These are phyloP conservation scores for Latheticus oryzae DNA, from an alignment of 2,888 invertebrate genomes.

Conservation along the genomic window DNA sequence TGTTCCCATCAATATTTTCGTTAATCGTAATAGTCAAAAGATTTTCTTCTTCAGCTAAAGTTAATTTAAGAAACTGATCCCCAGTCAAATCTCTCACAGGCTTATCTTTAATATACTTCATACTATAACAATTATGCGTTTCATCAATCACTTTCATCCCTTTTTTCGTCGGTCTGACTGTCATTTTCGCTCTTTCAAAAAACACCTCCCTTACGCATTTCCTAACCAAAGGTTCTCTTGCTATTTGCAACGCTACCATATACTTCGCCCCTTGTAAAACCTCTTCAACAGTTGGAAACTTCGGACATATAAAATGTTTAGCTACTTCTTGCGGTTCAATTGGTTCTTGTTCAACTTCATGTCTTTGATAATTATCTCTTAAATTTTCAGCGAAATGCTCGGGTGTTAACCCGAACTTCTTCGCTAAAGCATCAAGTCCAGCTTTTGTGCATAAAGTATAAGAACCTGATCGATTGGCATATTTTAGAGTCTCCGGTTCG, in stretches of 20 bases:
- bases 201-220: constrained; percentile 87
- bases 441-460: constrained; percentile 89
- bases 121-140: constrained; percentile 84
- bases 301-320: constrained; percentile 77
- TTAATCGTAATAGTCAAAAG: constrained; percentile 79
- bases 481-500: constrained; percentile 78
- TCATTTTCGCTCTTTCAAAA: constrained; percentile 88
- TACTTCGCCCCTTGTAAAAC: constrained; percentile 91
- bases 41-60: constrained; percentile 85
- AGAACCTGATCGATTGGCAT: constrained; percentile 87
- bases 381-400: constrained; percentile 97
- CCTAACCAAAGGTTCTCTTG: constrained; percentile 90
- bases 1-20: constrained; percentile 83
- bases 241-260: constrained; percentile 94
- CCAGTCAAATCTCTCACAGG: constrained; percentile 89
- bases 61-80: constrained; percentile 89
- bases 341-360: constrained; percentile 94
- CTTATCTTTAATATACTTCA: constrained; percentile 94
- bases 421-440: constrained; percentile 83
- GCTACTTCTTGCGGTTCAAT: constrained; percentile 87
- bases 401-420: constrained; percentile 91
- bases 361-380: constrained; percentile 93
- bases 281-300: constrained; percentile 80
- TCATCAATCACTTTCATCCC: constrained; percentile 97
- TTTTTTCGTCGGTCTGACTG: constrained; percentile 85